Base-by-base conservation (phyloP, 2,113 vertebrate species). In the Marcusenius ussheri region DNA sequence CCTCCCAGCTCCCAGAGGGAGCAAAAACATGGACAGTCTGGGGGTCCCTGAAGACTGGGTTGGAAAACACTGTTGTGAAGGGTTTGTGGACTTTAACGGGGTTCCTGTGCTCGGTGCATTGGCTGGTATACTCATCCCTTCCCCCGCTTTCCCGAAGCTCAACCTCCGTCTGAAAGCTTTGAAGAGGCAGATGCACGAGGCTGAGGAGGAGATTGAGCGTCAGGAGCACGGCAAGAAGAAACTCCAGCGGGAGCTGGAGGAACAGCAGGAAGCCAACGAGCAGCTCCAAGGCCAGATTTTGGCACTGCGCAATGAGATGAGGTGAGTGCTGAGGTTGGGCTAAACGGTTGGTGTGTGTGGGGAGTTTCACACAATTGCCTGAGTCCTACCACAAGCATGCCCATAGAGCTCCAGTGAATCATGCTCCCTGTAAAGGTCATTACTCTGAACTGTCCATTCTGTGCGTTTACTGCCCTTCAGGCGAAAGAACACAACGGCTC, bases 111-210 rank as follows among this genome's bases (percentile, higher is more conserved):
- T 62, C 24, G 24, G 58, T 62, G 58, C 58, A 62, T 62, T 10
- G 58, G n/a, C 27, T 9, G n/a, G 9, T 10, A 0, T 66, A 27
- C 35, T 89, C 31, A 90, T 89, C n/a, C 45, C 1, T 1, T 5
- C 0, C 83, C 24, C 58, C 89, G 39, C 10, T 10, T 42, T 10
- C 45, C 47, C 19, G 45, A 93, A 99, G 98, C 91, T 99, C 93
- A 99, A 97, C 94, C 94, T 99, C 92, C 97, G 98, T 90, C 93
- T 99, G 91, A 99, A 98, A 93, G 97, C 98, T 19, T 95, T 99
- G 96, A 99, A 99, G 93, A 96, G 98, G 19, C 98, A 99, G 95
- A 97, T 99, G 92, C 97, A 99, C 66, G 98, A 97, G 95, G 97
- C 98, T 0, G 98, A 99, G 94, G 98, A 98, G 94, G 98, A 99